phyloP scores from a whole-genome alignment of 2,888 invertebrate genomes.

The Leptopilina syphax region DNA sequence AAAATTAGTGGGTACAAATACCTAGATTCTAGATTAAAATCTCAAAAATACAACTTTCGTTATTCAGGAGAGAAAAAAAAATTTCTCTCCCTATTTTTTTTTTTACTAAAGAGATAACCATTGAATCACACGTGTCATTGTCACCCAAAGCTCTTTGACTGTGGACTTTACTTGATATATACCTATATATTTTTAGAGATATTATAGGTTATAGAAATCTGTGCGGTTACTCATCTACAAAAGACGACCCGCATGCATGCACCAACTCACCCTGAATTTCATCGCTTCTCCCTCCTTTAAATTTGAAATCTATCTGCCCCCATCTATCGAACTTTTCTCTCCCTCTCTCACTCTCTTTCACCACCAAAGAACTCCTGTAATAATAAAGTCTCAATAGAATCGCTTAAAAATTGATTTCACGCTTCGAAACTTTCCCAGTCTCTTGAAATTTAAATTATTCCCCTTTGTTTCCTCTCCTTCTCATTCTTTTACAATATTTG shows the following conservation, averaged over 20 bases:
- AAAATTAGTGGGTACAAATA: no score
- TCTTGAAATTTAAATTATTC: slow-evolving; percentile 3
- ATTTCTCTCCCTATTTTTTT: background rate
- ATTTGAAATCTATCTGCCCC: slow-evolving; percentile 19
- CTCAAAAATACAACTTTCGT: no score
- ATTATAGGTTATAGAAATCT: background rate
- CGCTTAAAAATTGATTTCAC: slow-evolving; percentile 1
- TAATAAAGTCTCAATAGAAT: slow-evolving; percentile 12
- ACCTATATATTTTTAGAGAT: no score
- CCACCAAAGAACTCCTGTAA: background rate
- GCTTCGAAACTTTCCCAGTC: background rate
- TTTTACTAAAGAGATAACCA: background rate
- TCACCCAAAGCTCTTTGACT: background rate
- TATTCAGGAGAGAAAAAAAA: no score
- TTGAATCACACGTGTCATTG: slow-evolving; percentile 4
- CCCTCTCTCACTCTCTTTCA: no score
- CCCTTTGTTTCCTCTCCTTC: background rate
- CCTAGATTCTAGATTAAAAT: no score
- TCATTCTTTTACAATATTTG: background rate
- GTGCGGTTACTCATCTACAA: slow-evolving; percentile 1
- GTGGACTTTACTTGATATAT: background rate
- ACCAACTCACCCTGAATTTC: background rate
- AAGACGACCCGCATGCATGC: slow-evolving; percentile 7
- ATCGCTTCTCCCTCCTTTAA: background rate
- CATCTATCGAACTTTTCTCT: slow-evolving; percentile 15